phyloP scores from a whole-genome alignment of 2,888 invertebrate genomes.

The Pyrrhia umbra region DNA sequence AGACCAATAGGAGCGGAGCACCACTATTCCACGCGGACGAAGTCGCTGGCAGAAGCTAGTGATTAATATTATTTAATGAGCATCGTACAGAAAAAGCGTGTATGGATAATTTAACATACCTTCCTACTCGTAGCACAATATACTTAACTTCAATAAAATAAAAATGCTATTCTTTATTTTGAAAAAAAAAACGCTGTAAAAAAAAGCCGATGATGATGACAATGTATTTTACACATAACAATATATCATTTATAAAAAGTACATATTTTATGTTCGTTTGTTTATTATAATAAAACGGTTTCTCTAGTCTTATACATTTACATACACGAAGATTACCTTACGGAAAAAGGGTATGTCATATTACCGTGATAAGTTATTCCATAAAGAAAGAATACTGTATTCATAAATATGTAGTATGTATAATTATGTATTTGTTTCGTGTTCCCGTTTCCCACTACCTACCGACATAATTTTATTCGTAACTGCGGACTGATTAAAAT shows the following conservation, averaged over 20 bases:
- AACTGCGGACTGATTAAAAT: conserved; percentile 38
- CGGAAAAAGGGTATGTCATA: conserved; percentile 7
- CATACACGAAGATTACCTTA: conserved; percentile 17
- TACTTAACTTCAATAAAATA: too few relatives aligned
- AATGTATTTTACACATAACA: neutral
- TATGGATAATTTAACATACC: too few relatives aligned
- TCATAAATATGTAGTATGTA: conserved; percentile 53
- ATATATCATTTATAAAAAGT: neutral
- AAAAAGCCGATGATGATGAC: too few relatives aligned
- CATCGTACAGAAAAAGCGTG: too few relatives aligned
- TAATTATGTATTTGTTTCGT: conserved; percentile 27
- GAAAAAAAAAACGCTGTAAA: too few relatives aligned
- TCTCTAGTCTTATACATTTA: neutral
- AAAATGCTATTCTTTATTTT: too few relatives aligned
- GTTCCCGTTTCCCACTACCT: conserved; percentile 29
- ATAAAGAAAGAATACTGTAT: conserved; percentile 20
- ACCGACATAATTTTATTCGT: conserved; percentile 14
- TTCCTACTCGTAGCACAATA: too few relatives aligned
- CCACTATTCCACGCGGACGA: too few relatives aligned
- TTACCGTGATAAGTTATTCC: conserved; percentile 2
- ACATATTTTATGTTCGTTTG: too few relatives aligned
- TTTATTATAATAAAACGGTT: neutral
- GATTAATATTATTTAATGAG: too few relatives aligned
- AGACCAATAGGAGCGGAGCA: too few relatives aligned
- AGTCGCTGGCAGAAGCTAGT: too few relatives aligned